Evolutionary conservation across 2,888 invertebrate species (phyloP).

Genomic region (Lochmaea capreae): DNA sequence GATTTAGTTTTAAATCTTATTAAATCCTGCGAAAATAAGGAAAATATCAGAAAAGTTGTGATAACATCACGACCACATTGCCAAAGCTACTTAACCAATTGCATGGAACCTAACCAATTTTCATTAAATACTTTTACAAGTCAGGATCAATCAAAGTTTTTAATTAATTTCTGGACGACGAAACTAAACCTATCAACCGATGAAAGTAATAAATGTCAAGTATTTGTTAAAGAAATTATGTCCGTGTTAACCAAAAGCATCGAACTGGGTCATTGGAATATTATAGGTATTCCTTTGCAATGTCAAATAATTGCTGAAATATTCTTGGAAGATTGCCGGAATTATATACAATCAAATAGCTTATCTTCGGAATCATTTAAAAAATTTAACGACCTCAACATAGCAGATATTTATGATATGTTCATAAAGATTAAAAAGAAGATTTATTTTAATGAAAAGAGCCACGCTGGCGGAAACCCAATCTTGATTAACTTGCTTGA

Average conservation of each 20-base stretch:
- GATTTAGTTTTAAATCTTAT: slow-evolving; percentile 23
- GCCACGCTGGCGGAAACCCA: slow-evolving; percentile 9
- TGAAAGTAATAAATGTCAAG: background rate
- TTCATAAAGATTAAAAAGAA: slow-evolving; percentile 28
- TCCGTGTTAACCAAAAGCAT: background rate
- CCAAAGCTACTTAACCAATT: background rate
- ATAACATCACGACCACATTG: slow-evolving; percentile 26
- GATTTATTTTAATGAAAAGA: slow-evolving; percentile 25
- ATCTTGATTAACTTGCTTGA: background rate
- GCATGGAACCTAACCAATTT: background rate
- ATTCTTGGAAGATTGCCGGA: slow-evolving; percentile 20
- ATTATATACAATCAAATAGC: slow-evolving; percentile 3
- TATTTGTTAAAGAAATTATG: background rate
- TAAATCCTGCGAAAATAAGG: background rate
- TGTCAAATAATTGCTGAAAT: slow-evolving; percentile 28
- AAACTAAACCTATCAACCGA: background rate
- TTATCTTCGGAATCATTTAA: background rate
- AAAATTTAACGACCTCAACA: slow-evolving; percentile 8
- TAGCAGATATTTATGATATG: slow-evolving; percentile 14
- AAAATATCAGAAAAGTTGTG: slow-evolving; percentile 22
- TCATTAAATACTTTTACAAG: slow-evolving; percentile 11
- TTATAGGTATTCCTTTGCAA: slow-evolving; percentile 27
- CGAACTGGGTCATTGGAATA: background rate
- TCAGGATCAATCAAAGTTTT: background rate
- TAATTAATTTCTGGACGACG: background rate